A percentile compares a stretch with the other conserved stretches of the same genome.
Conservation (phyloP, 2,797 vertebrate species). For the Hypotaenidia okinawae region DNA sequence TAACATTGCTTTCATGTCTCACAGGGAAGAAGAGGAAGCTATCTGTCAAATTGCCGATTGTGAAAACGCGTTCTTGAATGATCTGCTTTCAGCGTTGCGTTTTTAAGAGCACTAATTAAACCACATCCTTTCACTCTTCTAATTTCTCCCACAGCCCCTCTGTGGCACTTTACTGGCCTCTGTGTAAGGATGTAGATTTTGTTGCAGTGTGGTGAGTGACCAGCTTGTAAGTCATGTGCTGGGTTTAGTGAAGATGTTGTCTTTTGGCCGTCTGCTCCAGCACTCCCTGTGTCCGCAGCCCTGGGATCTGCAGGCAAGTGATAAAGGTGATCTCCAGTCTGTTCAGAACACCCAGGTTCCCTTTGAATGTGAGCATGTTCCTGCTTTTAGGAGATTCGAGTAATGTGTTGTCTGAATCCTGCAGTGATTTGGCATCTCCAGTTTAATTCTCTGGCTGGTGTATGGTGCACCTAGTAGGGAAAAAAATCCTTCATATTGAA, state of each 20-base stretch:
- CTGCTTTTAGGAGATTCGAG: not conserved
- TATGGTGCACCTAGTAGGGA: not conserved
- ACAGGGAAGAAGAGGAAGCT: not conserved
- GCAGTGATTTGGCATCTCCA: not conserved
- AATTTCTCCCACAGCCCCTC: not conserved
- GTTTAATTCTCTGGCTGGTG: not conserved
- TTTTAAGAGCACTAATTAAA: not conserved
- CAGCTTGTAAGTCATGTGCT: not conserved
- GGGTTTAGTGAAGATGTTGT: slow-evolving; percentile 62
- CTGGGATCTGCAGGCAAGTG: not conserved
- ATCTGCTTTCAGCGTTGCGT: not conserved
- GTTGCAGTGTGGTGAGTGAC: not conserved
- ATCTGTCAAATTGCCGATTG: not conserved
- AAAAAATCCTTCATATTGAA: not conserved
- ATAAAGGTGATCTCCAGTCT: not conserved
- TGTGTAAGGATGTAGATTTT: not conserved
- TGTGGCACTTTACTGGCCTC: not conserved
- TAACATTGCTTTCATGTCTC: not conserved
- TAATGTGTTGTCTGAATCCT: not conserved
- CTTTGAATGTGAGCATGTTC: fast-evolving
- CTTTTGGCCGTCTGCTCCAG: slow-evolving; percentile 61
- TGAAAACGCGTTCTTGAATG: not conserved
- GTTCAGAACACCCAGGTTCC: not conserved
- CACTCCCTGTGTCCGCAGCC: not conserved
- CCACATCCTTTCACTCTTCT: not conserved